These are phyloP conservation scores for Ia io DNA, from an alignment of 2,113 vertebrate species.

Conservation along the genomic window DNA sequence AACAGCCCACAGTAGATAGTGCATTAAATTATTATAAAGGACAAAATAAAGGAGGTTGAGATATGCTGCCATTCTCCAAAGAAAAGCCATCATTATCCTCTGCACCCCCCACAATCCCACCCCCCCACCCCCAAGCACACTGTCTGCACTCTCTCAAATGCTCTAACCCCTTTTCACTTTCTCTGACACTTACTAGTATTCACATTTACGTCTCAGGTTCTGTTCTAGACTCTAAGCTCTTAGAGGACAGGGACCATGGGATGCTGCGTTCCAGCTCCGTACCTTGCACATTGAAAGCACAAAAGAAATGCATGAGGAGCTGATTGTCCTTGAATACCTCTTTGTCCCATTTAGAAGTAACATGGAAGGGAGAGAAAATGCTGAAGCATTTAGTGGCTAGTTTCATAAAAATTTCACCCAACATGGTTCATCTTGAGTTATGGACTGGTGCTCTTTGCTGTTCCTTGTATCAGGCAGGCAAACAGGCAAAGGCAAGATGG, in stretches of 20 bases:
- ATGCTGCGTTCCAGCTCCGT: neutral
- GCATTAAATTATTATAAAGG: neutral
- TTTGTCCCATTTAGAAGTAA: constrained; percentile 19
- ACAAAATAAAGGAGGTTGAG: neutral
- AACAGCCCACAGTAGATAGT: neutral
- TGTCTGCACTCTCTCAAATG: neutral
- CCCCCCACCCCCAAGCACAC: neutral
- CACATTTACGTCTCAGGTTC: neutral
- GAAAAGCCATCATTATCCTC: neutral
- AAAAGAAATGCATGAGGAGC: neutral
- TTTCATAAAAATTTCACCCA: neutral
- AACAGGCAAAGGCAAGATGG: neutral
- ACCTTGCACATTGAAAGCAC: neutral
- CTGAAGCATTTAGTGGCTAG: neutral
- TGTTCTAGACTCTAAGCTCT: neutral
- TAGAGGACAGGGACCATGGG: neutral
- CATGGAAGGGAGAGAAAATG: neutral
- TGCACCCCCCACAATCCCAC: no score
- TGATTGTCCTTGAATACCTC: neutral
- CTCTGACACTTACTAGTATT: neutral
- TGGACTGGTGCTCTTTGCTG: neutral
- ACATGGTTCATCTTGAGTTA: neutral
- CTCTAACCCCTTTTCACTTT: neutral
- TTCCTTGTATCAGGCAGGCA: neutral
- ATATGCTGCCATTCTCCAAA: neutral